Evolutionary conservation across 2,113 vertebrate species (phyloP).

Genomic region (Dascyllus trimaculatus): DNA sequence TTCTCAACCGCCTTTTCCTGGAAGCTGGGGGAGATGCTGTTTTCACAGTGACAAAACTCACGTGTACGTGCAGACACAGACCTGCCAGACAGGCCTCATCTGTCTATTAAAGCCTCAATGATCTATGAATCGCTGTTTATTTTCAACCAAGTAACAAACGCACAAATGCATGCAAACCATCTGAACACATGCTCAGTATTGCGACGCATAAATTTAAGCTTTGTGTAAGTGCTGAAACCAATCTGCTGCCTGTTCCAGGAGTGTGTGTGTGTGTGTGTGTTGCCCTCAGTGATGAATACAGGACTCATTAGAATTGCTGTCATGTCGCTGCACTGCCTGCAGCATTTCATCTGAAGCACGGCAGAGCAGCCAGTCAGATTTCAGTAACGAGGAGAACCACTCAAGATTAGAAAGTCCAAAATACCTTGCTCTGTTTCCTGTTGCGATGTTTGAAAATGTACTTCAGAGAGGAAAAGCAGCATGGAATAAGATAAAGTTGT

Average conservation of each 20-base stretch:
- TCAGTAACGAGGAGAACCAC: constrained; percentile 23
- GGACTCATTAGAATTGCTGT: constrained; percentile 79
- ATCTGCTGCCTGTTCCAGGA: constrained; percentile 29
- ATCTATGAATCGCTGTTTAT: not conserved
- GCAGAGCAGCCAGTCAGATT: constrained; percentile 43
- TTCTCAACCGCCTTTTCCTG: constrained; percentile 9
- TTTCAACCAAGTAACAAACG: not conserved
- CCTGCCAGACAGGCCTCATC: not conserved
- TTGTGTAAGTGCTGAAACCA: constrained; percentile 40
- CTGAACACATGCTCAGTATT: not conserved
- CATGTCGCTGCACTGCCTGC: constrained; percentile 70
- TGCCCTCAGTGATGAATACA: constrained; percentile 71
- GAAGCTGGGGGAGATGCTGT: constrained; percentile 4
- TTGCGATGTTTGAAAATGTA: constrained; percentile 61
- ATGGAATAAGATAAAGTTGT: constrained; percentile 63
- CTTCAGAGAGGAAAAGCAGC: constrained; percentile 50
- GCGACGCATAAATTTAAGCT: constrained; percentile 21
- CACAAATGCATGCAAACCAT: constrained; percentile 21
- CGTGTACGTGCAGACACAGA: constrained; percentile 7
- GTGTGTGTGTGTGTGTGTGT: constrained; percentile 44
- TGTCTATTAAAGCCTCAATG: not conserved
- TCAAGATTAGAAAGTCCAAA: constrained; percentile 43
- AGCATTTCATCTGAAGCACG: constrained; percentile 57
- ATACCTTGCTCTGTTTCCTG: constrained; percentile 21
- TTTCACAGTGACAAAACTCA: constrained; percentile 3